These are phyloP conservation scores for Serinus canaria DNA, from an alignment of 2,113 vertebrate species.

Conservation along the genomic window DNA sequence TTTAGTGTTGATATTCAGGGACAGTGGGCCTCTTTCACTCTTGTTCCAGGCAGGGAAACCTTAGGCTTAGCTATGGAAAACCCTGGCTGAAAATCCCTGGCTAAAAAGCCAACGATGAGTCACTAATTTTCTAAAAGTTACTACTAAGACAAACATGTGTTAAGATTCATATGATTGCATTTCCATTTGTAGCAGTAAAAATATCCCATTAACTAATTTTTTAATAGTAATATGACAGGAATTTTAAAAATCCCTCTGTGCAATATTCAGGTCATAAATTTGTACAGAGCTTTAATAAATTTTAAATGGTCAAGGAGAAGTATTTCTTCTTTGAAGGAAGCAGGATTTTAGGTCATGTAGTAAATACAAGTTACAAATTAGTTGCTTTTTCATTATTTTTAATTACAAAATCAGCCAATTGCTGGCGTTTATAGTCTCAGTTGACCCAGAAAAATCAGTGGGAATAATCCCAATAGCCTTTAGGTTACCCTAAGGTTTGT, in stretches of 20 bases:
- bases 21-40: background rate
- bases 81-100: slow-evolving; percentile 51
- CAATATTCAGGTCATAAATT: background rate
- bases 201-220: background rate
- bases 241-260: background rate
- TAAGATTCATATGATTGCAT: slow-evolving; percentile 10
- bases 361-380: background rate
- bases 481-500: background rate
- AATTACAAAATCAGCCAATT: background rate
- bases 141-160: slow-evolving; percentile 27
- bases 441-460: background rate
- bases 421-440: background rate
- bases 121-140: slow-evolving; percentile 41
- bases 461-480: background rate
- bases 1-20: background rate
- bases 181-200: slow-evolving; percentile 18
- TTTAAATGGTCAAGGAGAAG: background rate
- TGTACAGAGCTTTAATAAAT: background rate
- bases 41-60: slow-evolving; percentile 23
- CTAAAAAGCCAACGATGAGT: slow-evolving; percentile 45
- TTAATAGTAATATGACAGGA: background rate
- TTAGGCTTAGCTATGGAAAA: slow-evolving; percentile 44
- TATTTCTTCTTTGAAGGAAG: background rate
- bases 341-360: background rate
- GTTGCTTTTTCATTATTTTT: background rate